Percentiles rank a stretch among this genome's conserved stretches.
phyloP scores from a whole-genome alignment of 2,797 vertebrate species.

The Menidia menidia region DNA sequence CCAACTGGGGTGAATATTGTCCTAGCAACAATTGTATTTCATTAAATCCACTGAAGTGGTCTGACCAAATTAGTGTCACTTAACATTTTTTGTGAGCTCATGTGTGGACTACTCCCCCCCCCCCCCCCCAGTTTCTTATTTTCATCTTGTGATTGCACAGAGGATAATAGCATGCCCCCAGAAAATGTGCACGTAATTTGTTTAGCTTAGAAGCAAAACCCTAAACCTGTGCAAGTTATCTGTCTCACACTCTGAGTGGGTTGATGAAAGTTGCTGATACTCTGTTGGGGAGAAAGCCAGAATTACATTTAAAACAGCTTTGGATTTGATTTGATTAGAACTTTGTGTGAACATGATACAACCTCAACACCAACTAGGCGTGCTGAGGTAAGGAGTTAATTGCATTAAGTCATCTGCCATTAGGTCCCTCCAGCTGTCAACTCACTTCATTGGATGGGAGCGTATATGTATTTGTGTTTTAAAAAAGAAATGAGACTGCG shows the following conservation, averaged over 20 bases:
- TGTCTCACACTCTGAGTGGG: constrained; percentile 26
- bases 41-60: constrained; percentile 56
- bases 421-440: constrained; percentile 57
- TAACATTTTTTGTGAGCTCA: constrained; percentile 38
- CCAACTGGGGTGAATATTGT: constrained; percentile 55
- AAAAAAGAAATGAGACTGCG: constrained; percentile 8
- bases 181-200: constrained; percentile 12
- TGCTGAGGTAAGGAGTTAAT: constrained; percentile 61
- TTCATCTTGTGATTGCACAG: constrained; percentile 10
- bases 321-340: constrained; percentile 57
- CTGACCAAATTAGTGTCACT: constrained; percentile 59
- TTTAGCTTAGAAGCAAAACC: constrained; percentile 34
- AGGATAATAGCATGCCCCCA: constrained; percentile 25
- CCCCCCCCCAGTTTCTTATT: constrained; percentile 14
- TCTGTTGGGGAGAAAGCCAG: constrained; percentile 7
- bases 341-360: constrained; percentile 59
- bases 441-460: constrained; percentile 29
- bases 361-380: constrained; percentile 55
- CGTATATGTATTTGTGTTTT: constrained; percentile 10
- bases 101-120: constrained; percentile 2
- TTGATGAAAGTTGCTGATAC: constrained; percentile 20
- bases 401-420: constrained; percentile 65
- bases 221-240: constrained; percentile 14
- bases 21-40: constrained; percentile 51
- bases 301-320: constrained; percentile 51